Evolutionary conservation across 2,888 invertebrate species (phyloP), one percentile per base, ranked within the genome.

Genomic region (Petrolisthes cinctipes): DNA sequence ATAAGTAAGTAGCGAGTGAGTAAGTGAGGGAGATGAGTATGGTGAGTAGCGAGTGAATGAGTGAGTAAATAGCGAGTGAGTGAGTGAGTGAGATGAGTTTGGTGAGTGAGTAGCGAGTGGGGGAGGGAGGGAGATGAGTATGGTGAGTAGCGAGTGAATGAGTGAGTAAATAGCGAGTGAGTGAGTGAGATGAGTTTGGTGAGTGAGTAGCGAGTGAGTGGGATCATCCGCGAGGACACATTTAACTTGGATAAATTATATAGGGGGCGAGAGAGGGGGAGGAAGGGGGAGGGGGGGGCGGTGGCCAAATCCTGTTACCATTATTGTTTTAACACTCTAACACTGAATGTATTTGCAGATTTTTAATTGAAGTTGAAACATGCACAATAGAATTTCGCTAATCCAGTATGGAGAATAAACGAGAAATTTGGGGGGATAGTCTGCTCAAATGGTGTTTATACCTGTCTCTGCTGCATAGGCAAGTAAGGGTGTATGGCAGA

Each of bases 351-450:
- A 86, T 86, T 86, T 86, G 86, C 82, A 82, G 53, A 82, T 86
- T 86, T 86, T 86, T 86, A 82, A 86, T 78, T 86, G 86, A 86
- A 86, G 86, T 86, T 82, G 78, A 86, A 86, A 86, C 86, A 86
- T 82, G 86, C 82, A 86, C 86, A 86, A 86, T 82, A 86, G 86
- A 86, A 86, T 86, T 86, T 86, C 66, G 86, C 71, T 86, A 82
- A 86, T 82, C 86, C 86, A 82, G 86, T 86, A 82, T 76, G 81
- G 76, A 82, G 82, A 86, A 86, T 86, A 86, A 86, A 86, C 78
- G 86, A 82, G 82, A 82, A 86, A 82, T 86, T 81, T 82, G 61
- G 76, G 51, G 82, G 82, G 82, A 86, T 86, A 82, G 78, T 68
- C 86, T 86, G 82, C 71, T 86, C 86, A 82, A 78, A 86, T 86